These are phyloP conservation scores for Cromileptes altivelis DNA, from an alignment of 2,113 vertebrate species.

Conservation along the genomic window DNA sequence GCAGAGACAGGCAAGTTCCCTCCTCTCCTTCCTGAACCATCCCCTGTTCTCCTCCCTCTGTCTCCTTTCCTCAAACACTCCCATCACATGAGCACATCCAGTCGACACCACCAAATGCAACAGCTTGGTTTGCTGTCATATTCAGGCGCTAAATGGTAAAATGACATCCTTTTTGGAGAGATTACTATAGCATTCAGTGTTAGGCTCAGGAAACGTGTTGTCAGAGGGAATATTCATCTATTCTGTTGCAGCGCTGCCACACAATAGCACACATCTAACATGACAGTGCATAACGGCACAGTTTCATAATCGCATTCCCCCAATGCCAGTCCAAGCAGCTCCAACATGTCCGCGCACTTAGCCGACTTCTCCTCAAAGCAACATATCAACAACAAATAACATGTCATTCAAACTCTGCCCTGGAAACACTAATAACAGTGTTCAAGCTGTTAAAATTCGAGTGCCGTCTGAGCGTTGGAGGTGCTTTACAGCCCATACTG, in stretches of 20 bases:
- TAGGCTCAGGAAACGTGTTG: constrained; percentile 40
- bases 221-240: constrained; percentile 55
- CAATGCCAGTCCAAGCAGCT: constrained; percentile 35
- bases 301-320: constrained; percentile 66
- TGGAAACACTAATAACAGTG: constrained; percentile 51
- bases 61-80: constrained; percentile 18
- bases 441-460: constrained; percentile 57
- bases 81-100: constrained; percentile 23
- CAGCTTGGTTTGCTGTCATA: constrained; percentile 58
- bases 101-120: constrained; percentile 24
- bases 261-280: constrained; percentile 59
- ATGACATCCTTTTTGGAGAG: constrained; percentile 35
- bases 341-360: constrained; percentile 36
- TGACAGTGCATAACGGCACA: constrained; percentile 68
- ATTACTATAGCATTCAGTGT: constrained; percentile 40
- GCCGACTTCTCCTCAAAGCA: constrained; percentile 50
- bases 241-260: constrained; percentile 20
- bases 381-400: constrained; percentile 64
- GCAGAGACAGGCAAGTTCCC: constrained; percentile 86
- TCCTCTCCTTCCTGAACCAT: constrained; percentile 1
- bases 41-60: not conserved
- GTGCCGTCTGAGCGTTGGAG: constrained; percentile 18
- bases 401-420: constrained; percentile 53
- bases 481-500: constrained; percentile 24
- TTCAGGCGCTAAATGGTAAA: constrained; percentile 2